Conservation (phyloP, 1,140 invertebrate species). For the Bradynema listronoti region DNA sequence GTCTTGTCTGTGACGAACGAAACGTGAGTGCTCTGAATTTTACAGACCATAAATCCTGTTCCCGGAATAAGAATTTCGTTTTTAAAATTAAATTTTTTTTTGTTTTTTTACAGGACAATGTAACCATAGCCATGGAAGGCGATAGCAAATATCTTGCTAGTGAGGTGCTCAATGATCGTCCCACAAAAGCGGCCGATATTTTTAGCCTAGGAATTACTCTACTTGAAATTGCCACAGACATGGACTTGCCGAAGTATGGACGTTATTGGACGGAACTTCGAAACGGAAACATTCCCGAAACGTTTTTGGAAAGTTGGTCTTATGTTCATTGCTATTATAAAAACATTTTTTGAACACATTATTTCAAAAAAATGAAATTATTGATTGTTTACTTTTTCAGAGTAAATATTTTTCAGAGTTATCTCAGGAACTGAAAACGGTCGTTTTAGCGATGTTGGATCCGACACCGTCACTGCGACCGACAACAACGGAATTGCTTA, state of each 20-base stretch:
- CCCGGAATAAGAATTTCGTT: conserved; percentile 1
- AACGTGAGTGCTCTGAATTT: too few relatives aligned
- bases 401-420: conserved; percentile 10
- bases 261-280: conserved; percentile 68
- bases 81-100: background rate
- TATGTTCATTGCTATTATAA: background rate
- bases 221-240: conserved; percentile 68
- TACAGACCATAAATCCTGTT: conserved; percentile 58
- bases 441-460: conserved; percentile 29
- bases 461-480: conserved; percentile 19
- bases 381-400: background rate
- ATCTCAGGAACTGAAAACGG: conserved; percentile 19
- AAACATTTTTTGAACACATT: background rate
- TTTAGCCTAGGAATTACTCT: conserved; percentile 70
- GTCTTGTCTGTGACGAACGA: conserved; percentile 68
- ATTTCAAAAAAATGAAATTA: too few relatives aligned
- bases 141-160: conserved; percentile 72
- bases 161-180: conserved; percentile 66
- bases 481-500: conserved; percentile 20
- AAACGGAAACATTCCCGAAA: conserved; percentile 35
- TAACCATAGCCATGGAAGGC: conserved; percentile 62
- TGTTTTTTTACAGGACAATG: conserved; percentile 26
- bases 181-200: conserved; percentile 63
- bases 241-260: conserved; percentile 68
- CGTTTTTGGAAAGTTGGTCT: conserved; percentile 19